phyloP scores from a whole-genome alignment of 1,140 invertebrate genomes.

The Bradynema listronoti region DNA sequence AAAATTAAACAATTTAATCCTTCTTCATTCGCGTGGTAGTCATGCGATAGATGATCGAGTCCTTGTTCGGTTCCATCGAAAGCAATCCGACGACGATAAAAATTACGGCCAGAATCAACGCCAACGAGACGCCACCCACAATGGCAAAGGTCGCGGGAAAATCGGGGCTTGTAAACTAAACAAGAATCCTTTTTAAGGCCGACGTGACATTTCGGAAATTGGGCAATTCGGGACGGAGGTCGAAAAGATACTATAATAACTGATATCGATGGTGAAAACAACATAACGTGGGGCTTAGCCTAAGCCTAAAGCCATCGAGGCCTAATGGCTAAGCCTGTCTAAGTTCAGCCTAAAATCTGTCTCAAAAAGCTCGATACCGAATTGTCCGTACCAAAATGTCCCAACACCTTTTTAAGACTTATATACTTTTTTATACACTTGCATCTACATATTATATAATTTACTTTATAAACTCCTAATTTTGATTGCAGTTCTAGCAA shows the following conservation, averaged over 20 bases:
- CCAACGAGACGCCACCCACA: slow-evolving; percentile 47
- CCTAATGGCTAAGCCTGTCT: not conserved
- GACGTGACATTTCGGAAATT: not conserved
- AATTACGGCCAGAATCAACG: slow-evolving; percentile 41
- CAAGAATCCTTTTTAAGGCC: slow-evolving; percentile 5
- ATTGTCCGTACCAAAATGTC: too few species aligned
- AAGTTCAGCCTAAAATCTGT: not conserved
- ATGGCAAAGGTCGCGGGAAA: slow-evolving; percentile 57
- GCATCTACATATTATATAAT: too few species aligned
- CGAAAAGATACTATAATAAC: slow-evolving; percentile 17
- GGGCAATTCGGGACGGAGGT: not conserved
- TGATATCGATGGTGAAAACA: not conserved
- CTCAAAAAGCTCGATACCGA: too few species aligned
- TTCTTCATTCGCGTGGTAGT: slow-evolving; percentile 56
- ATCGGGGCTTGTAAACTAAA: slow-evolving; percentile 41
- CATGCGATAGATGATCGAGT: slow-evolving; percentile 51
- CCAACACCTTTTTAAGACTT: too few species aligned
- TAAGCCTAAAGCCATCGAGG: not conserved
- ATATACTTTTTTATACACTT: too few species aligned
- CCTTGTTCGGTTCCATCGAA: slow-evolving; percentile 52
- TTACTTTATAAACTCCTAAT: too few species aligned
- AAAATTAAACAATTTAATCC: too few species aligned
- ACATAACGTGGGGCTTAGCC: not conserved
- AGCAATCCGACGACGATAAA: slow-evolving; percentile 56
- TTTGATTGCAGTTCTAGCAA: too few species aligned